Conservation (phyloP, 2,888 invertebrate genomes). For the Mythimna lalbum region DNA sequence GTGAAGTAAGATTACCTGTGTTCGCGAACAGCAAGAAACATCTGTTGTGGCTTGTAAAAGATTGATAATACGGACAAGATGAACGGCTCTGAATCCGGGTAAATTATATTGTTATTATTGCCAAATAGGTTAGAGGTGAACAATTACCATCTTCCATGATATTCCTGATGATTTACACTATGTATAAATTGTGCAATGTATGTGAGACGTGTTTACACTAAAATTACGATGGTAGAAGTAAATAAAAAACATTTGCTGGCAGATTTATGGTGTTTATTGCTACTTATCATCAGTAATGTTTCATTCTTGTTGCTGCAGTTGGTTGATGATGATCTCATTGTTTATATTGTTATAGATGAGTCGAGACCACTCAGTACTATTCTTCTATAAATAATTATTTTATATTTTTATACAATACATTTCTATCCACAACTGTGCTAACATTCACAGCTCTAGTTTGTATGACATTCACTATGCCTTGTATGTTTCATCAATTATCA, state of each 20-base stretch:
- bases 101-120: slow-evolving; percentile 81
- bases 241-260: slow-evolving; percentile 11
- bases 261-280: slow-evolving; percentile 18
- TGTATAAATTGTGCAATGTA: slow-evolving; percentile 7
- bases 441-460: slow-evolving; percentile 1
- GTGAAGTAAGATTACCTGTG: slow-evolving; percentile 74
- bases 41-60: slow-evolving; percentile 68
- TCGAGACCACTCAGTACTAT: slow-evolving; percentile 22
- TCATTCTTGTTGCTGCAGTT: slow-evolving; percentile 17
- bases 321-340: slow-evolving; percentile 49
- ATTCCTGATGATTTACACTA: slow-evolving; percentile 15
- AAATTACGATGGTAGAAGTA: slow-evolving; percentile 7
- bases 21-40: slow-evolving; percentile 72
- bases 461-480: not conserved
- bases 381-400: not conserved
- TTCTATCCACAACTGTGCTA: not conserved
- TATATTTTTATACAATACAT: not conserved
- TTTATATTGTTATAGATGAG: slow-evolving; percentile 31
- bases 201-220: slow-evolving; percentile 24
- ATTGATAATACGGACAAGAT: slow-evolving; percentile 84
- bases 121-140: slow-evolving; percentile 35
- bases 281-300: slow-evolving; percentile 3
- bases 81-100: slow-evolving; percentile 96
- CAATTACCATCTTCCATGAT: slow-evolving; percentile 2
- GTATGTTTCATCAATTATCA: too few species aligned